These are phyloP conservation scores for Boloria selene DNA, from an alignment of 2,888 invertebrate species.

Conservation along the genomic window DNA sequence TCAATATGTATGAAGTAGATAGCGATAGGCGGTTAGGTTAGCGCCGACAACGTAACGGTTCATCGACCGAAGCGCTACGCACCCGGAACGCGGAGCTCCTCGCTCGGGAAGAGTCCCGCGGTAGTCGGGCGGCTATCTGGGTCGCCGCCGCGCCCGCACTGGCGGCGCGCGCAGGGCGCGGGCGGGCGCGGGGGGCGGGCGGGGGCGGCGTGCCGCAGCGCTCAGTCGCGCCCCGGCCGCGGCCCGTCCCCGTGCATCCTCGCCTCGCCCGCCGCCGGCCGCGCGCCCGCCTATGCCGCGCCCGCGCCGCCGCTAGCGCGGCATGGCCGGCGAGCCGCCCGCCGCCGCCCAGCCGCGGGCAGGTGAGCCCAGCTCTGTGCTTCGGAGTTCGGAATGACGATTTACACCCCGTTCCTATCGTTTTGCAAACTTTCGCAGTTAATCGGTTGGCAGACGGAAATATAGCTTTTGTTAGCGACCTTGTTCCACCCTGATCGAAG, in stretches of 20 bases:
- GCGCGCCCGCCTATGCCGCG: constrained; percentile 58
- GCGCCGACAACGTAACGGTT: constrained; percentile 36
- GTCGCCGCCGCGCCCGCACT: constrained; percentile 36
- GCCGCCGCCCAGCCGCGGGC: constrained; percentile 39
- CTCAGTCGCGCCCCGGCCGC: constrained; percentile 40
- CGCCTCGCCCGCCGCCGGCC: constrained; percentile 59
- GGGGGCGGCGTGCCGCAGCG: constrained; percentile 40
- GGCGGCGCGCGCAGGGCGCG: constrained; percentile 41
- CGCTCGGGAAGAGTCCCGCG: constrained; percentile 36
- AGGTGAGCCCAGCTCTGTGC: constrained; percentile 12
- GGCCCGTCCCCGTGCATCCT: constrained; percentile 60
- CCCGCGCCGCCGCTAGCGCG: constrained; percentile 64
- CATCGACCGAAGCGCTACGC: constrained; percentile 39
- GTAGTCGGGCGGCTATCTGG: constrained; percentile 31
- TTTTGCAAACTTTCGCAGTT: too few species aligned
- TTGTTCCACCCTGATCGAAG: neutral
- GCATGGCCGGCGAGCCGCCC: constrained; percentile 54
- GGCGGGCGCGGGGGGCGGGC: constrained; percentile 29
- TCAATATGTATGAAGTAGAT: constrained; percentile 49
- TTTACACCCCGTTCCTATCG: neutral
- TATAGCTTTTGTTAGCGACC: neutral
- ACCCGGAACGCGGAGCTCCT: constrained; percentile 23
- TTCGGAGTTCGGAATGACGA: too few species aligned
- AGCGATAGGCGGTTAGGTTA: constrained; percentile 37
- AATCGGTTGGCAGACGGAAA: constrained; percentile 14